A percentile compares a stretch with the other conserved stretches of the same genome.
Evolutionary conservation across 2,888 invertebrate genomes (phyloP).

Genomic region (Ectropis crepuscularia): DNA sequence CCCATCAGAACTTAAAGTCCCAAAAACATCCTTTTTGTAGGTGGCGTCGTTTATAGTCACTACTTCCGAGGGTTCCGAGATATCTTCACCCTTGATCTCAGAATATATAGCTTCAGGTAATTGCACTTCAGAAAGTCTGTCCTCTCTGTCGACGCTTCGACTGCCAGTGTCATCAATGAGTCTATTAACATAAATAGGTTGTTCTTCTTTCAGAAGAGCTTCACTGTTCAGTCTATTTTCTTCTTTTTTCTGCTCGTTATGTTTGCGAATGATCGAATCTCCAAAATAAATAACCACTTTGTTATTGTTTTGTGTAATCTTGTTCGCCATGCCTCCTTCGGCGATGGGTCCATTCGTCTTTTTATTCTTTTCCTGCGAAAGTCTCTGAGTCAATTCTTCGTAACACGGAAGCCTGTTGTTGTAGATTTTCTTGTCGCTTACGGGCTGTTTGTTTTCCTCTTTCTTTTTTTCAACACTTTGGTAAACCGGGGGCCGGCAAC

Average conservation of each 20-base stretch:
- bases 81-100: constrained; percentile 67
- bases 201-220: constrained; percentile 65
- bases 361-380: constrained; percentile 79
- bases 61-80: constrained; percentile 54
- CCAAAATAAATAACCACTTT: constrained; percentile 91
- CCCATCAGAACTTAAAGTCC: constrained; percentile 77
- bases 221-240: constrained; percentile 60
- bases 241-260: constrained; percentile 77
- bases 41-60: constrained; percentile 73
- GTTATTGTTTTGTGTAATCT: constrained; percentile 82
- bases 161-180: constrained; percentile 67
- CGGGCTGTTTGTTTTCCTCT: constrained; percentile 60
- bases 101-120: constrained; percentile 77
- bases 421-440: constrained; percentile 69
- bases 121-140: constrained; percentile 71
- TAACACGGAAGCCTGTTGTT: constrained; percentile 78
- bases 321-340: constrained; percentile 70
- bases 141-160: constrained; percentile 67
- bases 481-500: constrained; percentile 76
- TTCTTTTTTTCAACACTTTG: constrained; percentile 78
- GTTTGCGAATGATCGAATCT: constrained; percentile 85
- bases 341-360: constrained; percentile 63
- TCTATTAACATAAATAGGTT: constrained; percentile 76
- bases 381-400: constrained; percentile 73
- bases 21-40: constrained; percentile 73